Percentiles rank a stretch among this genome's conserved stretches.
Conservation (phyloP, 2,888 invertebrate species). For the Synanthedon myopaeformis region DNA sequence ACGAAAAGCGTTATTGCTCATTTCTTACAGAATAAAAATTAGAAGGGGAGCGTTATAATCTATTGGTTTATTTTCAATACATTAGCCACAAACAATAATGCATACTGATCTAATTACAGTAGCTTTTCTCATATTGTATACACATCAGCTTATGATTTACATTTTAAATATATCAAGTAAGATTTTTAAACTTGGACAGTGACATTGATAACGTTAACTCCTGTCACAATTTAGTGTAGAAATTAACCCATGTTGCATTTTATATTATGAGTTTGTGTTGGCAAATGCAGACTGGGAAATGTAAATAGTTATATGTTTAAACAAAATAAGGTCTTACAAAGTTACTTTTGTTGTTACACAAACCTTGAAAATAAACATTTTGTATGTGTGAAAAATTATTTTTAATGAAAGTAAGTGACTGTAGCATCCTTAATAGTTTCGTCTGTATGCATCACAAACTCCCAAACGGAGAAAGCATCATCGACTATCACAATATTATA, state of each 20-base stretch:
- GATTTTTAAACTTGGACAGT: slow-evolving; percentile 53
- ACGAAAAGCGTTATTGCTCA: slow-evolving; percentile 24
- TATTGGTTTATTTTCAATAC: slow-evolving; percentile 48
- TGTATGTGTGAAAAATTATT: slow-evolving; percentile 61
- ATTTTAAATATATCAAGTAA: slow-evolving; percentile 50
- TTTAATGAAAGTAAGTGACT: background rate
- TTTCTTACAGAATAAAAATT: slow-evolving; percentile 15
- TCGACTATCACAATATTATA: too few species aligned
- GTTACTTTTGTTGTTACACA: slow-evolving; percentile 71
- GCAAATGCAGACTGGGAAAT: slow-evolving; percentile 63
- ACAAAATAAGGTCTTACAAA: slow-evolving; percentile 67
- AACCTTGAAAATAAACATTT: slow-evolving; percentile 70
- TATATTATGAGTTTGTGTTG: slow-evolving; percentile 65
- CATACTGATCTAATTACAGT: slow-evolving; percentile 57
- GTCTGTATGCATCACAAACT: too few species aligned
- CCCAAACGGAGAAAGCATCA: too few species aligned
- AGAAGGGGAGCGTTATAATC: slow-evolving; percentile 47
- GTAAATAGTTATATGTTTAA: slow-evolving; percentile 69
- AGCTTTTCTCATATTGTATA: slow-evolving; percentile 64
- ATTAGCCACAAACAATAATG: slow-evolving; percentile 43
- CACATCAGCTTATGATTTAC: slow-evolving; percentile 55
- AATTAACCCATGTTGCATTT: slow-evolving; percentile 66
- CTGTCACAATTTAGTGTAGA: slow-evolving; percentile 66
- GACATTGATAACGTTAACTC: slow-evolving; percentile 56
- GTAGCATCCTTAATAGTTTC: background rate